phyloP scores from a whole-genome alignment of 1,140 invertebrate genomes.

The Panulirus ornatus region DNA sequence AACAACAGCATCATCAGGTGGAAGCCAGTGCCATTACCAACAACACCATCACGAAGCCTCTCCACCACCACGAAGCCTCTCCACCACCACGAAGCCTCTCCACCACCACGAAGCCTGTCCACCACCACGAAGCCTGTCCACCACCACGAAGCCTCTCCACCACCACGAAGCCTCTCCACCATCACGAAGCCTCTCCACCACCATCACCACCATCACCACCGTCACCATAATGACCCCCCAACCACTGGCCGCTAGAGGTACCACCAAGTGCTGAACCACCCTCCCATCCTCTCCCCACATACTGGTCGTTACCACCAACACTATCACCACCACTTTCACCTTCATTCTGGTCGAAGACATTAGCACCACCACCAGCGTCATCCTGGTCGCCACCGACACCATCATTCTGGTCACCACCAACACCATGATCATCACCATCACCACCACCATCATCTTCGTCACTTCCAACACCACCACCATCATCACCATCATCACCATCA shows the following conservation, averaged over 20 bases:
- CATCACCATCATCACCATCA: no score
- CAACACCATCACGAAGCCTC: no score
- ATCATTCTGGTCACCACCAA: not conserved
- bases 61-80: not conserved
- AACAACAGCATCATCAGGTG: no score
- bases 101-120: not conserved
- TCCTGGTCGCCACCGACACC: not conserved
- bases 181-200: not conserved
- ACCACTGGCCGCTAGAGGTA: no score
- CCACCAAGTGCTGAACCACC: no score
- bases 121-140: not conserved
- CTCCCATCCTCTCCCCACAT: no score
- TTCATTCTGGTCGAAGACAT: not conserved
- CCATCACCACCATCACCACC: not conserved
- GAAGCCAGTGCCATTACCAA: no score
- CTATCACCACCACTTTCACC: not conserved
- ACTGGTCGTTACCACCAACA: not conserved
- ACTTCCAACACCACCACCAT: no score
- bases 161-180: not conserved
- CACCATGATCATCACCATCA: no score
- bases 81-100: not conserved
- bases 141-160: not conserved
- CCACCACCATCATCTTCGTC: no score
- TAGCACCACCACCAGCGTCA: not conserved
- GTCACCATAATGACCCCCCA: no score